Percentiles rank a stretch among this genome's conserved stretches.
These are phyloP conservation scores for Enoplosus armatus DNA, from an alignment of 2,797 vertebrate species.

Conservation along the genomic window DNA sequence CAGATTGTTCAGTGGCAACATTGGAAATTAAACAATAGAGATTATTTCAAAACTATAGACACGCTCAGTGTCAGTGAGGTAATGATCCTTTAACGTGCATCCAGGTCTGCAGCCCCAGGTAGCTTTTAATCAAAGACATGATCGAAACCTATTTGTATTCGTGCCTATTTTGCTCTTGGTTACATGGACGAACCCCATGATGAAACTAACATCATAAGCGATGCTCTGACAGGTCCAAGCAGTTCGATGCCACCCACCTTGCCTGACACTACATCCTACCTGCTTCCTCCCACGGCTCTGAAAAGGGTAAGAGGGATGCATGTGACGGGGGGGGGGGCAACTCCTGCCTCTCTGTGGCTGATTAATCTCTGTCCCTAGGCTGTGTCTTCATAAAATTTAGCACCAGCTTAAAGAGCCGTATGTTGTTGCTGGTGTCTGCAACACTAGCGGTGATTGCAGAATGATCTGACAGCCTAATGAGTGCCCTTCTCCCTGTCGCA, in stretches of 20 bases:
- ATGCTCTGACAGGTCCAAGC: constrained; percentile 34
- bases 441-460: constrained; percentile 30
- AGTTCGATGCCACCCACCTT: constrained; percentile 24
- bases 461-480: constrained; percentile 45
- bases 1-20: background rate
- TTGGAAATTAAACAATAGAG: constrained; percentile 12
- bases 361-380: constrained; percentile 59
- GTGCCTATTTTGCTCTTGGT: constrained; percentile 4
- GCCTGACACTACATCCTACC: constrained; percentile 30
- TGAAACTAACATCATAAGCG: constrained; percentile 30
- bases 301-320: constrained; percentile 31
- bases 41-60: constrained; percentile 10
- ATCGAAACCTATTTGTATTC: constrained; percentile 53
- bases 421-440: constrained; percentile 32
- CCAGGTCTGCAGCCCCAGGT: constrained; percentile 18
- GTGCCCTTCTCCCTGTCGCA: background rate
- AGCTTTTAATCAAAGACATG: constrained; percentile 16
- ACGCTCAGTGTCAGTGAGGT: constrained; percentile 15
- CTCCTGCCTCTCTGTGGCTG: constrained; percentile 22
- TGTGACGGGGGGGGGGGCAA: constrained; percentile 8
- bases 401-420: constrained; percentile 31
- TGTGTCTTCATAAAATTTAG: constrained; percentile 49
- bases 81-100: constrained; percentile 23
- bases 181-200: constrained; percentile 35
- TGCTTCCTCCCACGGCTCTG: constrained; percentile 34